Conservation (phyloP, 1,140 invertebrate species). For the Grapholita molesta region DNA sequence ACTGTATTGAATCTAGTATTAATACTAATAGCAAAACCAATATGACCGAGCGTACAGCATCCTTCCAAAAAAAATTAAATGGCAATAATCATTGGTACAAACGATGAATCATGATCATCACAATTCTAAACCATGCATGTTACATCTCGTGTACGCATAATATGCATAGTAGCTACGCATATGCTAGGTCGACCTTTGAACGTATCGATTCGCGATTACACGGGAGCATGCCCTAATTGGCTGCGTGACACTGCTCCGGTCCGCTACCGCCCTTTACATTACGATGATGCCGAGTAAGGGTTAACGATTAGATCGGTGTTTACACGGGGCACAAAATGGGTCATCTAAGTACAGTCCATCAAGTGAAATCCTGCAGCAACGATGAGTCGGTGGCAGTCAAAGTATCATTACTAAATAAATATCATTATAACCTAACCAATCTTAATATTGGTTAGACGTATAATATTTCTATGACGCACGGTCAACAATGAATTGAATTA, state of each 20-base stretch:
- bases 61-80: too few relatives aligned
- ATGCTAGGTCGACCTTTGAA: neutral
- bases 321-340: neutral
- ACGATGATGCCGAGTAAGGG: neutral
- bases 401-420: neutral
- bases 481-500: too few relatives aligned
- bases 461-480: too few relatives aligned
- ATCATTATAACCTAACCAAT: too few relatives aligned
- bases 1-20: too few relatives aligned
- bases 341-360: neutral
- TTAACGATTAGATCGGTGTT: neutral
- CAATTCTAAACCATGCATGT: neutral
- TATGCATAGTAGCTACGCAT: neutral
- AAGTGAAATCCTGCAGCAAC: neutral
- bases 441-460: too few relatives aligned
- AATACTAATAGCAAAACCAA: too few relatives aligned
- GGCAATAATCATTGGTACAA: neutral
- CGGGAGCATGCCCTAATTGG: conserved; percentile 6
- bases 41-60: too few relatives aligned
- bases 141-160: neutral
- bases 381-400: too few relatives aligned
- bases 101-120: neutral
- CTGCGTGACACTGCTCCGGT: neutral
- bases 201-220: conserved; percentile 7
- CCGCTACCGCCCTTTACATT: neutral